These are phyloP conservation scores for Streptopelia turtur DNA, from an alignment of 2,797 vertebrate species.

Conservation along the genomic window DNA sequence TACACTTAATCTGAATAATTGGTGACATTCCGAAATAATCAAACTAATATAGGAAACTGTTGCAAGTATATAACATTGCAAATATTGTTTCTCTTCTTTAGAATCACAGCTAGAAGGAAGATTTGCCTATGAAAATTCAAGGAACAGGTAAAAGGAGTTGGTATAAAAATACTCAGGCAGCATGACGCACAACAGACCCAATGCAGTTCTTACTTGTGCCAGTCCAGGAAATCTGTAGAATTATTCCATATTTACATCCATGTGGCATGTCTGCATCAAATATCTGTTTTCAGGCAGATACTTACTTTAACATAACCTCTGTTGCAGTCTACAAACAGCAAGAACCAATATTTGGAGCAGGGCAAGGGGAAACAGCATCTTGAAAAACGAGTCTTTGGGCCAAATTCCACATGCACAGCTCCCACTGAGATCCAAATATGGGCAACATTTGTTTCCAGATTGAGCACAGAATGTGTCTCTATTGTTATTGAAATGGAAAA, in stretches of 20 bases:
- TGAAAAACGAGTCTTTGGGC: conserved; percentile 7
- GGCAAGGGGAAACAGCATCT: neutral
- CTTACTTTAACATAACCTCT: neutral
- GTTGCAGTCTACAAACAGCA: neutral
- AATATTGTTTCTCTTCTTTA: neutral
- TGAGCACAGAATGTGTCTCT: conserved; percentile 50
- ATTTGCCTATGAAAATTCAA: neutral
- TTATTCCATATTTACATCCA: neutral
- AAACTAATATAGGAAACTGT: neutral
- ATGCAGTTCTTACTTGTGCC: neutral
- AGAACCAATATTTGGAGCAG: neutral
- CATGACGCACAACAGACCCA: neutral
- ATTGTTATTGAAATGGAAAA: conserved; percentile 61
- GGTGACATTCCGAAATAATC: neutral
- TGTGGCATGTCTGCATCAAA: neutral
- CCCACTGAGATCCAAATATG: conserved; percentile 58
- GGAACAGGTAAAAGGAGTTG: neutral
- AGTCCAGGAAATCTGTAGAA: neutral
- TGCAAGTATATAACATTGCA: neutral
- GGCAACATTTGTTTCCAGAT: conserved; percentile 61
- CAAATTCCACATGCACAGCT: conserved; percentile 15
- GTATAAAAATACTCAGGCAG: neutral
- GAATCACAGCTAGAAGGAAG: neutral
- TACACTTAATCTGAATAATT: neutral
- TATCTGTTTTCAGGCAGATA: neutral